A percentile compares a stretch with the other conserved stretches of the same genome.
Evolutionary conservation across 2,797 vertebrate species (phyloP).

Genomic region (Triplophysa yarkandensis): DNA sequence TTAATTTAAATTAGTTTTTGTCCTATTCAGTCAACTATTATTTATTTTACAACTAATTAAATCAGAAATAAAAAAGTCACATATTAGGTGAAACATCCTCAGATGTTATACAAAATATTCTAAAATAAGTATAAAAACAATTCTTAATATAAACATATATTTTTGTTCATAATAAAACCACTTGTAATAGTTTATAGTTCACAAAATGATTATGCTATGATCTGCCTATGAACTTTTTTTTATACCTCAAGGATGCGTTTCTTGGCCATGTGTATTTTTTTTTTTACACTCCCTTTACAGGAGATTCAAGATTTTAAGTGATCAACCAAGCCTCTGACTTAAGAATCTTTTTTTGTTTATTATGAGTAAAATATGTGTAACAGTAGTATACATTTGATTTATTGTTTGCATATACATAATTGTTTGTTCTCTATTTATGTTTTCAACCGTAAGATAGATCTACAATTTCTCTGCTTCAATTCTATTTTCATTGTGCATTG

Average conservation of each 20-base stretch:
- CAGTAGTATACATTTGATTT: not conserved
- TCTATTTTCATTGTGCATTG: conserved; percentile 2
- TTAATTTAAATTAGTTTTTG: not conserved
- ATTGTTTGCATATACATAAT: not conserved
- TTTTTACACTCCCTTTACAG: no score
- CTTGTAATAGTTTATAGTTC: no score
- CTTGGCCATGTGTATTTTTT: not conserved
- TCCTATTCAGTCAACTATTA: not conserved
- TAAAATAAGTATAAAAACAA: not conserved
- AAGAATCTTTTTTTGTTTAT: conserved; percentile 48
- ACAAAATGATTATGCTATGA: no score
- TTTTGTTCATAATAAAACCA: no score
- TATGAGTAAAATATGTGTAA: conserved; percentile 56
- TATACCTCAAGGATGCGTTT: not conserved
- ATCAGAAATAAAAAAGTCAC: not conserved
- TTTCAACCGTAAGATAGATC: no score
- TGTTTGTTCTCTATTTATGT: no score
- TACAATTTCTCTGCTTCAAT: not conserved
- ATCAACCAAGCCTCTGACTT: not conserved
- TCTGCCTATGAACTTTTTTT: no score
- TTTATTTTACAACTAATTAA: not conserved
- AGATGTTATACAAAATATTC: not conserved
- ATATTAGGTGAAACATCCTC: not conserved
- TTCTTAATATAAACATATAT: no score
- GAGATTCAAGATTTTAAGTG: not conserved